phyloP scores from a whole-genome alignment of 2,113 vertebrate genomes.

The Oreotrochilus melanogaster region DNA sequence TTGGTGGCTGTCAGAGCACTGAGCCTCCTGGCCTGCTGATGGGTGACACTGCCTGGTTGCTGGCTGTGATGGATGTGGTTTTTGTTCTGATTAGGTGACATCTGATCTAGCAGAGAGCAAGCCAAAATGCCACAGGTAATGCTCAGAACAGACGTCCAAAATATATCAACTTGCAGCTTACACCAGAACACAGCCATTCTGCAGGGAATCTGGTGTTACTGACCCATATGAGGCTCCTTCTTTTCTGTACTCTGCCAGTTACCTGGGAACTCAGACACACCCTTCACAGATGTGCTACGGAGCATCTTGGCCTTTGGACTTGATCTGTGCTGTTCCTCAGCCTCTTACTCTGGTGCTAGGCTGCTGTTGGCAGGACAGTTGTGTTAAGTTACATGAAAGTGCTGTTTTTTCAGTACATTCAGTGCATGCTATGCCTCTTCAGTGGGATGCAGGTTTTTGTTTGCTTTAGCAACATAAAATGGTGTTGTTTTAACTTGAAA shows the following conservation, averaged over 20 bases:
- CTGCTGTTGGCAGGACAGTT: background rate
- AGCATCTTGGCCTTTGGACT: background rate
- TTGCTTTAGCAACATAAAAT: background rate
- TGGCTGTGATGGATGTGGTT: background rate
- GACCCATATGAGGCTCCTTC: background rate
- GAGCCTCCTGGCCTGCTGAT: conserved; percentile 17
- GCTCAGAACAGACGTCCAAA: background rate
- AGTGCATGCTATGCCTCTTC: background rate
- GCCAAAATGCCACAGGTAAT: conserved; percentile 63
- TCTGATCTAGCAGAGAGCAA: conserved; percentile 1
- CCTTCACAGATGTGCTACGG: background rate
- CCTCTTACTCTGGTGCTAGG: background rate
- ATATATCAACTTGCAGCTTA: background rate
- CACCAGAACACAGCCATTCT: background rate
- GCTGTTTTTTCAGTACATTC: background rate
- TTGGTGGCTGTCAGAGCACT: conserved; percentile 33
- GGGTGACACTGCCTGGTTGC: conserved; percentile 14
- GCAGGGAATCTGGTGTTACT: background rate
- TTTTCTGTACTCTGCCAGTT: background rate
- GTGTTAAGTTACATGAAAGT: background rate
- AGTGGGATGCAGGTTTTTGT: background rate
- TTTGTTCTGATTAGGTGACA: conserved; percentile 39
- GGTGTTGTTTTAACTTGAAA: background rate
- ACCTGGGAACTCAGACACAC: background rate
- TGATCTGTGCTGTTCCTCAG: background rate